Evolutionary conservation across 2,888 invertebrate species (phyloP), one percentile per base, ranked within the genome.

Genomic region (Mechanitis messenoides): DNA sequence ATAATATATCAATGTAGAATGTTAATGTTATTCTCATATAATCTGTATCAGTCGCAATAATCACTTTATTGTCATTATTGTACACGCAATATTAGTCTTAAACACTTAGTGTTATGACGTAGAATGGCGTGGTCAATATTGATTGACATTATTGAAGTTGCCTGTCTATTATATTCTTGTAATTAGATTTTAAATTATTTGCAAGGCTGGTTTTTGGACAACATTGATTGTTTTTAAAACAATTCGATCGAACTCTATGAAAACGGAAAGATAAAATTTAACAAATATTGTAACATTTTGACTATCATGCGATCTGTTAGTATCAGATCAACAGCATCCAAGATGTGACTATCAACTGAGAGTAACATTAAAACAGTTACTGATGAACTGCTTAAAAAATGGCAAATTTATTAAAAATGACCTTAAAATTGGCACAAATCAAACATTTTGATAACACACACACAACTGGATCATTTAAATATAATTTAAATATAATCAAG

Each of bases 121-220:
- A 20, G 35, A 28, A 46, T 56, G n/a, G 38, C 56, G 33, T 56
- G 60, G 42, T 58, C 58, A 55, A 45, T 56, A 60, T 45, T 12
- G 53, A 46, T 28, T 42, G 11, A 9, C 35, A 6, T 3, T 58
- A 46, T 58, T 33, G 35, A 33, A 47, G 20, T 59, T 54, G 47
- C 59, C 59, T 61, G 64, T 61, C 33, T 59, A 42, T 56, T 57
- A 45, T 63, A 64, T 56, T 61, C 59, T 59, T 59, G 53, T 46
- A 56, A 61, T 53, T 61, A 64, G 64, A 61, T 61, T 61, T 56
- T 60, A 61, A 53, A 45, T 56, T 46, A 42, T 33, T 31, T 54
- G 54, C 33, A 33, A 33, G 47, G 45, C 31, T 59, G 28, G 50
- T 33, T 56, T 33, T 50, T 50, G 50, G 31, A 42, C 7, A 42